phyloP scores from a whole-genome alignment of 2,113 vertebrate species.

The Pavo muticus region DNA sequence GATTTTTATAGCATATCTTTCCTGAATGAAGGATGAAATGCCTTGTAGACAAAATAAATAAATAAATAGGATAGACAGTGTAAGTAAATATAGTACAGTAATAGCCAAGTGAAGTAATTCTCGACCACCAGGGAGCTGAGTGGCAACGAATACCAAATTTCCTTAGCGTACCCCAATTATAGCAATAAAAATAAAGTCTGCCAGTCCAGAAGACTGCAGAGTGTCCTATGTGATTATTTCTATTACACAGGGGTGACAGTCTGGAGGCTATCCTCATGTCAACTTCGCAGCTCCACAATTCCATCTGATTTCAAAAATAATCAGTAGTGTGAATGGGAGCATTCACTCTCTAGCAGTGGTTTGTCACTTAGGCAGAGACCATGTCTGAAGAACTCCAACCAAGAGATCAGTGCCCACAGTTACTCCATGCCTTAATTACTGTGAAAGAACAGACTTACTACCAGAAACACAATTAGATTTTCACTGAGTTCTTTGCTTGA shows the following conservation, averaged over 20 bases:
- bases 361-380: not conserved
- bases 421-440: not conserved
- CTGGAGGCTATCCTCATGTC: not conserved
- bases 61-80: not conserved
- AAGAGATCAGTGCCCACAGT: not conserved
- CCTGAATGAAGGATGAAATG: not conserved
- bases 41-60: not conserved
- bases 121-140: not conserved
- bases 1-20: not conserved
- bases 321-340: not conserved
- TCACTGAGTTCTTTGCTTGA: not conserved
- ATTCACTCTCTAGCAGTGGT: not conserved
- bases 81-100: conserved; percentile 11
- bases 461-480: not conserved
- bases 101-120: not conserved
- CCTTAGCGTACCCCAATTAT: not conserved
- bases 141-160: not conserved
- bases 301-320: not conserved
- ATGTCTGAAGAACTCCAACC: not conserved
- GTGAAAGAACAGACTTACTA: not conserved
- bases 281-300: not conserved
- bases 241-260: conserved; percentile 14
- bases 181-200: conserved; percentile 12
- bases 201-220: not conserved
- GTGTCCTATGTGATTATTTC: not conserved